Base-by-base conservation (phyloP, 2,888 invertebrate species). In the Panzeria rudis region DNA sequence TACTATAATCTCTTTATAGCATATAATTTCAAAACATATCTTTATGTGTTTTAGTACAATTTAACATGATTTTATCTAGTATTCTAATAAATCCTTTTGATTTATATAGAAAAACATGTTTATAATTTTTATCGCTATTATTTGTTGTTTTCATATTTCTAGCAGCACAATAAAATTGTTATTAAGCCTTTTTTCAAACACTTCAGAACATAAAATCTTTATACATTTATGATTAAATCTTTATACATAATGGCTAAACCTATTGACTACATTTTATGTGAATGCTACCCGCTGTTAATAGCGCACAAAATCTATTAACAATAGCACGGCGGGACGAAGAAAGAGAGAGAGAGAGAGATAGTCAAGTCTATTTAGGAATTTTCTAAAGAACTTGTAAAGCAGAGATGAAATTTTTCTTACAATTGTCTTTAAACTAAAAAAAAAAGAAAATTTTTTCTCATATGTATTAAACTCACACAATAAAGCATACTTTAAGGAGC, bases 301-400 rank as follows among this genome's bases (percentile, higher is more conserved):
- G 20, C 38, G 20, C 1, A 44, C 13, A 44, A 66, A 54, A 52
- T 20, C 15, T 61, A 15, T 35, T 15, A 41, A 71, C 38, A 62
- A 61, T 32, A 47, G 15, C 54, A n/a, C 71, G 5, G 32, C 62
- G 20, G 69, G 77, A n/a, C n/a, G n/a, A n/a, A n/a, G n/a, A n/a
- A n/a, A n/a, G n/a, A n/a, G 25, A 15, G 9, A 13, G 9, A 32
- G 20, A 64, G 11, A 41, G 11, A 47, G 7, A 61, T 5, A 3
- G 32, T 35, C 2, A 38, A 52, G 17, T 38, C 7, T 50, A 50
- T 35, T 20, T 6, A 73, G 9, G 32, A 35, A 47, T 59, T 56
- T 71, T 56, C 8, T 17, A 47, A 35, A 50, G 25, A 47, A 52
- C 20, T 56, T 44, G 8, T 17, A 47, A 35, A 73, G 29, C 59